These are phyloP conservation scores for Coreoperca whiteheadi DNA, from an alignment of 2,113 vertebrate genomes.

Conservation along the genomic window DNA sequence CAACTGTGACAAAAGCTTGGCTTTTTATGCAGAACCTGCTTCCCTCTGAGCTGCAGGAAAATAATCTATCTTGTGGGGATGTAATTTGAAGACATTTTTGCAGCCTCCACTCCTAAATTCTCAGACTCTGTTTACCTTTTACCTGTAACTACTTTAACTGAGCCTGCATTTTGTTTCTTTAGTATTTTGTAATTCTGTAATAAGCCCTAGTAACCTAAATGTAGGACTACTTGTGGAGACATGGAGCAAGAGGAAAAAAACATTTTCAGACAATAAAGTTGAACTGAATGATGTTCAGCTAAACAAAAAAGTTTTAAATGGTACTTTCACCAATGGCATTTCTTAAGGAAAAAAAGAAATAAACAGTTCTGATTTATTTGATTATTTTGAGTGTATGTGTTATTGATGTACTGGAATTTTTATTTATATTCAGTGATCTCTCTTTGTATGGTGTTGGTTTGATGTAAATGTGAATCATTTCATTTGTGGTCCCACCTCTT, in stretches of 20 bases:
- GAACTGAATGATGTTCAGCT: background rate
- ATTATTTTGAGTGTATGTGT: too few species aligned
- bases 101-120: background rate
- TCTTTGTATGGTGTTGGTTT: too few species aligned
- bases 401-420: too few species aligned
- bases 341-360: background rate
- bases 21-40: background rate
- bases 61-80: background rate
- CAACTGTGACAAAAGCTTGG: background rate
- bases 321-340: background rate
- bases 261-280: background rate
- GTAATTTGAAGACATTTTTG: slow-evolving; percentile 14
- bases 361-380: too few species aligned
- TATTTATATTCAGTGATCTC: too few species aligned
- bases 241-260: background rate
- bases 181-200: slow-evolving; percentile 3
- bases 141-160: background rate
- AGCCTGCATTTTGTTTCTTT: slow-evolving; percentile 2
- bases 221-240: background rate
- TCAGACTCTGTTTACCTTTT: background rate
- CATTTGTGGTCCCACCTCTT: too few species aligned
- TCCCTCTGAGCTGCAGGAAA: background rate
- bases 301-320: slow-evolving; percentile 5
- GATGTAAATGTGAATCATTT: too few species aligned
- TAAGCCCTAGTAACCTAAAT: background rate